These are phyloP conservation scores for Laticauda laticaudata DNA, from an alignment of 2,113 vertebrate species.

Conservation along the genomic window DNA sequence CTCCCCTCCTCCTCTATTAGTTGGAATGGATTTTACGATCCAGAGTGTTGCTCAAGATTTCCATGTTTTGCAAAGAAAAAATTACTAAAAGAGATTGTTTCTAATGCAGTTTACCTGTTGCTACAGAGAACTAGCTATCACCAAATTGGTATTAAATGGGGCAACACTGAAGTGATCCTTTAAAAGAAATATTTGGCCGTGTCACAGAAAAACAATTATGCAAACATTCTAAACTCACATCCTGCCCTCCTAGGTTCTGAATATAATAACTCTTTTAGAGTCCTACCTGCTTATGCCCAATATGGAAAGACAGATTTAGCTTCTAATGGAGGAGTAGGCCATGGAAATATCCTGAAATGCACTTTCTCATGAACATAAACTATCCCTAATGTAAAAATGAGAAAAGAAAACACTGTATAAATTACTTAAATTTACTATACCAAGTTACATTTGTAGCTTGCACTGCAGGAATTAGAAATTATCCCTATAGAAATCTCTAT, in stretches of 20 bases:
- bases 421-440: not conserved
- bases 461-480: not conserved
- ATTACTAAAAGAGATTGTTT: not conserved
- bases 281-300: not conserved
- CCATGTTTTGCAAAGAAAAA: not conserved
- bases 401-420: not conserved
- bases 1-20: too few species aligned
- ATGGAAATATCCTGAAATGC: not conserved
- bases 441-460: not conserved
- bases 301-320: not conserved
- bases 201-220: not conserved
- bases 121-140: slow-evolving; percentile 23
- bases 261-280: not conserved
- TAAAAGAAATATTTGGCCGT: not conserved
- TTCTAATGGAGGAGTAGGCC: not conserved
- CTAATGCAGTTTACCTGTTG: not conserved
- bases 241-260: slow-evolving; percentile 28
- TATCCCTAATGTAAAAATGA: not conserved
- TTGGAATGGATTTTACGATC: not conserved
- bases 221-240: not conserved
- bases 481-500: not conserved
- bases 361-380: not conserved
- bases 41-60: not conserved
- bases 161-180: not conserved
- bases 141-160: slow-evolving; percentile 16